These are phyloP conservation scores for Myiopsitta monachus DNA, from an alignment of 2,113 vertebrate species.

Conservation along the genomic window DNA sequence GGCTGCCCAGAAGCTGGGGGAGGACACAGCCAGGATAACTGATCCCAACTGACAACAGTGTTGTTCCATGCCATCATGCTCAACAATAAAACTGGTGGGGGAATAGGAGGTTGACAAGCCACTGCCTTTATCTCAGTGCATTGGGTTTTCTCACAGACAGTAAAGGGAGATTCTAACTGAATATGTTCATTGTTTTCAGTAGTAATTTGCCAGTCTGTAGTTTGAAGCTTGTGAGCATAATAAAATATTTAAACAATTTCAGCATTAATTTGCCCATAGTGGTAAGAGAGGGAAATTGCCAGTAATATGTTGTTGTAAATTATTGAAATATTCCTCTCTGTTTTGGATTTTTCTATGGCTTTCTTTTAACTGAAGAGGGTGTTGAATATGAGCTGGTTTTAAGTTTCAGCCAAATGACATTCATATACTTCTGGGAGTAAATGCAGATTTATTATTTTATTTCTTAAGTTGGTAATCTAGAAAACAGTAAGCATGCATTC, in stretches of 20 bases:
- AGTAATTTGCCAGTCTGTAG: background rate
- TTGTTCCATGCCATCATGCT: fast-evolving
- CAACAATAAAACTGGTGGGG: no score
- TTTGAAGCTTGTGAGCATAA: background rate
- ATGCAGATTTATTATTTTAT: background rate
- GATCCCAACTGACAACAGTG: fast-evolving
- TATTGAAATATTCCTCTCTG: background rate
- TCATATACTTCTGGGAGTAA: background rate
- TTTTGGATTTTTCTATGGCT: background rate
- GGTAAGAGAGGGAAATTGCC: background rate
- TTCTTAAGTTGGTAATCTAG: background rate
- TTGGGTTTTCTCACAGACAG: background rate
- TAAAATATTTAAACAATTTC: background rate
- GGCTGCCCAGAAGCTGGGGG: background rate
- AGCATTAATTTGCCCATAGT: background rate
- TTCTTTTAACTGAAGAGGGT: background rate
- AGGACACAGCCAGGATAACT: background rate
- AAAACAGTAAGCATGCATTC: background rate
- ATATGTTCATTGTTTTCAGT: background rate
- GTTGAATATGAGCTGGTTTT: background rate
- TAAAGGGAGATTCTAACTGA: background rate
- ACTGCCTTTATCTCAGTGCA: background rate
- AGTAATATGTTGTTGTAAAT: background rate
- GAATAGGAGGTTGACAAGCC: background rate
- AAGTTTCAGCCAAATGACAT: background rate